Percentiles rank a stretch among this genome's conserved stretches.
Conservation (phyloP, 2,888 invertebrate genomes). For the Limnephilus lunatus region DNA sequence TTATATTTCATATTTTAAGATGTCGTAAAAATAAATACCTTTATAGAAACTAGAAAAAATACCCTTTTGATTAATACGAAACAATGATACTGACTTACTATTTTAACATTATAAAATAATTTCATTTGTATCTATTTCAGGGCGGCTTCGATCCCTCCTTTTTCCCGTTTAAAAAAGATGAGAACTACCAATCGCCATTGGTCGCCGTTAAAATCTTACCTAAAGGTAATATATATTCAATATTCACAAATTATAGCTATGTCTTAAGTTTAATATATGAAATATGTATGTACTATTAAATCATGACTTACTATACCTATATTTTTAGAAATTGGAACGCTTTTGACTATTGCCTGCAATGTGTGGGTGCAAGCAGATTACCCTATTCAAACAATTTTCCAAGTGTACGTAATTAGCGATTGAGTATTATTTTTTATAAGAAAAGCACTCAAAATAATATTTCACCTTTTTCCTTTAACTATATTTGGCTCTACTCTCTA, state of each 20-base stretch:
- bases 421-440: background rate
- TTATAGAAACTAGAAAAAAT: too few relatives aligned
- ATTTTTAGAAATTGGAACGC: conserved; percentile 16
- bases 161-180: conserved; percentile 80
- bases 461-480: too few relatives aligned
- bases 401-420: background rate
- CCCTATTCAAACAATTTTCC: conserved; percentile 5
- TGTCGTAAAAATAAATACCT: too few relatives aligned
- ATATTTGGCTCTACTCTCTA: background rate
- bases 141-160: conserved; percentile 74
- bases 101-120: background rate
- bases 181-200: conserved; percentile 80
- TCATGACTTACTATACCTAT: background rate
- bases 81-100: too few relatives aligned
- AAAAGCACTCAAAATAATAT: background rate
- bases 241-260: background rate
- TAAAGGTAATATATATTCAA: conserved; percentile 70
- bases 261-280: background rate
- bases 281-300: background rate
- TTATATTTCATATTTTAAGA: too few relatives aligned
- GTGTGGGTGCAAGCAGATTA: conserved; percentile 46
- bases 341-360: conserved; percentile 38
- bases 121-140: conserved; percentile 51
- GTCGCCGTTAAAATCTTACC: conserved; percentile 79
- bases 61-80: too few relatives aligned